A percentile compares a stretch with the other conserved stretches of the same genome.
phyloP scores from a whole-genome alignment of 2,888 invertebrate genomes.

The Caenorhabditis sinica region DNA sequence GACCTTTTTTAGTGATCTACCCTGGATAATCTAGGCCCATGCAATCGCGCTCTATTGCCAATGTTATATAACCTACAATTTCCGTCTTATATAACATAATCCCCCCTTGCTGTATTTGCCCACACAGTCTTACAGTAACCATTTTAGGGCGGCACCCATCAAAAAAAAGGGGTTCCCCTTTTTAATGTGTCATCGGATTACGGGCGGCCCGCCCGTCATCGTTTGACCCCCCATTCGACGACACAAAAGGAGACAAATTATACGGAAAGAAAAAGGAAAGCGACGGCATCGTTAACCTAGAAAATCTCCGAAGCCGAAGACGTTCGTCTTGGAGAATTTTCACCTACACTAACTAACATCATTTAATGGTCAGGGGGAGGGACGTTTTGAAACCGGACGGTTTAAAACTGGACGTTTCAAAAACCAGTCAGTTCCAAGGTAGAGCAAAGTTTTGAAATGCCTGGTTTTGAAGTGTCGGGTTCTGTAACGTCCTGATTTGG shows the following conservation, averaged over 20 bases:
- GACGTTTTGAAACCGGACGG: no score
- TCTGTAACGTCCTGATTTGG: no score
- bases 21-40: no score
- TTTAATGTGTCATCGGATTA: conserved; percentile 56
- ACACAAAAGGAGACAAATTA: conserved; percentile 22
- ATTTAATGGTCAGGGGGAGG: no score
- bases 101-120: conserved; percentile 21
- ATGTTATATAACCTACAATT: background rate
- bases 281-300: conserved; percentile 63
- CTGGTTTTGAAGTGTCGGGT: no score
- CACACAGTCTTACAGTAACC: conserved; percentile 9
- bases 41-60: no score
- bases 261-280: conserved; percentile 19
- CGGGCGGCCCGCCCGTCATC: conserved; percentile 18
- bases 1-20: no score
- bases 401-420: no score
- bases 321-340: background rate
- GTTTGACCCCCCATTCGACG: conserved; percentile 29
- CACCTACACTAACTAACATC: no score
- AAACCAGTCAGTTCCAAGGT: no score
- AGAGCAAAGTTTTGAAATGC: no score
- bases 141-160: conserved; percentile 63
- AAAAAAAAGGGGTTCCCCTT: conserved; percentile 29
- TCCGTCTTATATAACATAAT: background rate
- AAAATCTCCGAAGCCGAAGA: conserved; percentile 15